Base-by-base conservation (phyloP, 2,797 vertebrate genomes). In the Perodicticus potto region DNA sequence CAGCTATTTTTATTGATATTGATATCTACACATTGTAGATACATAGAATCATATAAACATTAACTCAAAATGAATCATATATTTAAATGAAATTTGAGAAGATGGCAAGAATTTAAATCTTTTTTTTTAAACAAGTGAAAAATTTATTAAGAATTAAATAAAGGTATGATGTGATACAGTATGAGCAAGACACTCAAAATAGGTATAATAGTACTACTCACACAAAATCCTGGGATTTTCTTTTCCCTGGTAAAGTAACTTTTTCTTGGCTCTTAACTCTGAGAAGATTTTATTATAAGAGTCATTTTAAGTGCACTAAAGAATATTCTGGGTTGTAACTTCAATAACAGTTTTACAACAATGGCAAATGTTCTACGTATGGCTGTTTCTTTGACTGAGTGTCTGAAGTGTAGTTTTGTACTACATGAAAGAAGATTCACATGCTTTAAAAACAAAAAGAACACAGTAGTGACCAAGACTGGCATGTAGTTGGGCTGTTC, bases 321-420 rank as follows among this genome's bases (percentile, higher is more conserved):
- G 5, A n/a, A 59, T 89, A 95, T 37, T 96, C 40, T 72, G 40
- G 37, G 43, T 92, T 89, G 17, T 78, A 92, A 83, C 2, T 77
- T 89, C 13, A 65, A 27, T 80, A 81, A 82, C 16, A 65, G 14
- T 82, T 89, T 86, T 65, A 69, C 86, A 80, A 89, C 22, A 40
- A 61, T 84, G 25, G 43, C 34, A 89, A 89, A 86, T 80, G 7
- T 65, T 89, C 57, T 57, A 27, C 12, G 12, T 77, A 23, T 61
- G 78, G 5, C 27, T 82, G 7, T 80, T 91, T 70, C 43, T 92
- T 95, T 89, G 49, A 70, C 7, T 55, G 23, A 86, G 20, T 32
- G 9, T 6, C 49, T 65, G 45, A 91, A 74, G 4, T 63, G 0
- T 45, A 82, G 45, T 29, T n/a, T n/a, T 76, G 32, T 82, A 20